A percentile compares a stretch with the other conserved stretches of the same genome.
These are phyloP conservation scores for Dromococcyx pavoninus DNA, from an alignment of 2,797 vertebrate genomes.

Conservation along the genomic window DNA sequence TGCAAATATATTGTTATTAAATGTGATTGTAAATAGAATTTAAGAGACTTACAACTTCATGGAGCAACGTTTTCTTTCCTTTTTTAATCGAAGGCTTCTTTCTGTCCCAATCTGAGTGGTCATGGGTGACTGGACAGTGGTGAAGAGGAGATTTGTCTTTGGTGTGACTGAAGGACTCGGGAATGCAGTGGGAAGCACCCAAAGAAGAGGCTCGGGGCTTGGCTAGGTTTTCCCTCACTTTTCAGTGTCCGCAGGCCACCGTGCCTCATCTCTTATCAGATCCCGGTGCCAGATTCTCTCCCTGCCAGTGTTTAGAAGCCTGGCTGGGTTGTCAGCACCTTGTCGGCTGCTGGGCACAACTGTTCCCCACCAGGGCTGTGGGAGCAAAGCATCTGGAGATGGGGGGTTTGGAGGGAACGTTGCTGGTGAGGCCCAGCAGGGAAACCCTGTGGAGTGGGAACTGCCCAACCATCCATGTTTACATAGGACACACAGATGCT, in stretches of 20 bases:
- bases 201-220: not conserved
- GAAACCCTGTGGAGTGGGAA: not conserved
- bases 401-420: slow-evolving; percentile 9
- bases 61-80: not conserved
- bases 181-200: not conserved
- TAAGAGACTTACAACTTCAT: not conserved
- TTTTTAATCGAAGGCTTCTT: not conserved
- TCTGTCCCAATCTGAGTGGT: not conserved
- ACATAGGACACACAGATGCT: not conserved
- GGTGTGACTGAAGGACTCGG: not conserved
- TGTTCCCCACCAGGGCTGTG: slow-evolving; percentile 33
- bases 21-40: not conserved
- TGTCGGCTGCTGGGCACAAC: slow-evolving; percentile 53
- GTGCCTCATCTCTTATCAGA: not conserved
- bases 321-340: slow-evolving; percentile 42
- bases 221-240: not conserved
- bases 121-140: not conserved
- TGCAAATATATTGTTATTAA: not conserved
- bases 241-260: not conserved
- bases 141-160: not conserved
- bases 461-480: slow-evolving; percentile 36
- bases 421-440: not conserved
- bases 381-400: slow-evolving; percentile 32
- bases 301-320: slow-evolving; percentile 47
- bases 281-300: slow-evolving; percentile 22